Evolutionary conservation across 2,888 invertebrate species (phyloP).

Genomic region (Cephus pulcher): DNA sequence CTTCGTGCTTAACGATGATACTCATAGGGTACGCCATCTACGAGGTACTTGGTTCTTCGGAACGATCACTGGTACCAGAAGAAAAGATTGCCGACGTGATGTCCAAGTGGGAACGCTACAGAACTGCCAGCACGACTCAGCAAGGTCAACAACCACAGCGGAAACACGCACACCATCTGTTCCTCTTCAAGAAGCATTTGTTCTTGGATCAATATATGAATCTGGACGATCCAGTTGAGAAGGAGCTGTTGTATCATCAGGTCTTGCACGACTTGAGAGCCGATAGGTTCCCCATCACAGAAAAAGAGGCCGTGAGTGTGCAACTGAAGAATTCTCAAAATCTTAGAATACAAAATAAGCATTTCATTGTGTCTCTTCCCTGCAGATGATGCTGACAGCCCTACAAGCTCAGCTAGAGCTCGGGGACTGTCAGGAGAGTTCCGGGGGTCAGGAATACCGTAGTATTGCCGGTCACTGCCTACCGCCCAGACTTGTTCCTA

Average conservation of each 20-base stretch:
- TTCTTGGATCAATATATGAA: constrained; percentile 85
- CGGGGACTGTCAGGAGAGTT: constrained; percentile 81
- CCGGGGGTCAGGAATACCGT: constrained; percentile 71
- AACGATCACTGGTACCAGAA: constrained; percentile 84
- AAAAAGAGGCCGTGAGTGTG: constrained; percentile 89
- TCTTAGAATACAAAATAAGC: no score
- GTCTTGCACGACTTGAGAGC: constrained; percentile 90
- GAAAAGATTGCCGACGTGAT: constrained; percentile 95
- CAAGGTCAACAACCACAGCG: constrained; percentile 60
- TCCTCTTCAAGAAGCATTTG: constrained; percentile 85
- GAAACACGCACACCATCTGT: constrained; percentile 74
- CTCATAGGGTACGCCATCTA: constrained; percentile 87
- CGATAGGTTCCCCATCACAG: constrained; percentile 92
- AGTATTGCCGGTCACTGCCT: constrained; percentile 84
- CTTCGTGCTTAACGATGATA: not conserved
- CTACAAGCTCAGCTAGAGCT: constrained; percentile 93
- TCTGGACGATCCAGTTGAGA: constrained; percentile 87
- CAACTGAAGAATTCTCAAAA: not conserved
- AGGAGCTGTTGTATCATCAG: constrained; percentile 94
- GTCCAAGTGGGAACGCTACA: constrained; percentile 94
- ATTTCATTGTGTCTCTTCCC: constrained; percentile 20
- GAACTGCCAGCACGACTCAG: constrained; percentile 74
- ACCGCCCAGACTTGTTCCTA: constrained; percentile 84
- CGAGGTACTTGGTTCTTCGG: constrained; percentile 89
- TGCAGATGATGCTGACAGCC: constrained; percentile 91